These are phyloP conservation scores for Bombyx mori DNA, from an alignment of 1,140 invertebrate genomes.

Conservation along the genomic window ASM3026992v2 NC_085118.1:8270001-8270500, in stretches of 20 bases:
- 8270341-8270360: constrained; percentile 96
- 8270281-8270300: constrained; percentile 92
- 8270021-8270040: constrained; percentile 82
- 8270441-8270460: background rate
- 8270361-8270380: constrained; percentile 80
- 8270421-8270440: constrained; percentile 75
- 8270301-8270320: constrained; percentile 93
- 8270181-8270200: constrained; percentile 77
- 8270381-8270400: constrained; percentile 85
- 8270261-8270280: constrained; percentile 91
- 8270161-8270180: constrained; percentile 74
- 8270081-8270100: constrained; percentile 96
- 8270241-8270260: constrained; percentile 92
- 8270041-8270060: constrained; percentile 91
- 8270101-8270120: constrained; percentile 97
- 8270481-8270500: too few species aligned
- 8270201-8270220: constrained; percentile 85
- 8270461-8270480: too few species aligned
- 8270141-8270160: constrained; percentile 81
- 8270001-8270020: constrained; percentile 69
- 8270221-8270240: constrained; percentile 91
- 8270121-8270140: constrained; percentile 92
- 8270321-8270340: constrained; percentile 88
- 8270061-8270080: constrained; percentile 92
- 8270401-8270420: constrained; percentile 90